Base-by-base conservation (phyloP, 1,140 invertebrate genomes). In the Pachyrhynchus sulphureomaculatus region DNA sequence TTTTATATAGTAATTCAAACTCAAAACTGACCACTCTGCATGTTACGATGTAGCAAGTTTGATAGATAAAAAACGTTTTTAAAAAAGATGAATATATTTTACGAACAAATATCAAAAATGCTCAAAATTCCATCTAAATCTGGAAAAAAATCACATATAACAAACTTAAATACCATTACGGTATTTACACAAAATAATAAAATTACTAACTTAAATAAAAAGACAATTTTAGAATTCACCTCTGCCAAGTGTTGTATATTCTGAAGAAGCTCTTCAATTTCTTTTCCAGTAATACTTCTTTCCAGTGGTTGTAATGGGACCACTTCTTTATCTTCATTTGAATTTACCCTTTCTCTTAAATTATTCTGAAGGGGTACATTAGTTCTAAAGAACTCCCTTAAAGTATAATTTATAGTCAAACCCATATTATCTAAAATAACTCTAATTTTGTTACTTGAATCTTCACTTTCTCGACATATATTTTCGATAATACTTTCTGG, bases 361-460 rank as follows among this genome's bases (percentile, higher is more conserved):
- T 3, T 21, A 18, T 42, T 17, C 2, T 42, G 39, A 42, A 20
- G 4, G 2, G 12, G 8, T 42, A 3, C 21, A 33, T 56, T 44
- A 9, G 41, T 13, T 34, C 45, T 56, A 44, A 56, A 55, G 20
- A 56, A 32, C 32, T 56, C 41, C 32, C 5, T 32, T 9, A 56
- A 6, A 13, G 53, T 33, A 29, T 42, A 54, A 15, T 54, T 54
- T 13, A 56, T 56, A 33, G 41, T 56, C 8, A 56, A 15, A 8
- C 24, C 39, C 29, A 56, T 56, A 20, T 26, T 45, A 37, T 44
- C 39, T 23, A 56, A 45, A 33, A 56, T 44, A 29, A 45, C 53
- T 21, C 41, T 17, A 18, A 56, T 32, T 45, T 56, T 56, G 18
- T 21, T 34, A 13, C 4, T 44, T 3, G 39, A 1, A 12, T 34